Base-by-base conservation (phyloP, 2,888 invertebrate species). In the Cryptus armator region DNA sequence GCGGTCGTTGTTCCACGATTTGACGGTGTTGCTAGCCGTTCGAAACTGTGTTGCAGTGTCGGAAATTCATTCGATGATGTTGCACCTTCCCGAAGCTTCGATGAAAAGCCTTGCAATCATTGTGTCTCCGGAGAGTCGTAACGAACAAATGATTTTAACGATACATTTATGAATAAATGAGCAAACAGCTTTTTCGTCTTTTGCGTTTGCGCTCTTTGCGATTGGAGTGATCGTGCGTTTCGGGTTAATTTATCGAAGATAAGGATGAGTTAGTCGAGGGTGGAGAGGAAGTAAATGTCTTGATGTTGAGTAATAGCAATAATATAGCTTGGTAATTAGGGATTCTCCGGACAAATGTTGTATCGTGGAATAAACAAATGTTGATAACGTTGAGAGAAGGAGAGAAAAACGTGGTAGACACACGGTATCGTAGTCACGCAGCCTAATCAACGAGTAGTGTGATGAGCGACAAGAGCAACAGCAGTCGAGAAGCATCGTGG, bases 381-480 rank as follows among this genome's bases (percentile, higher is more conserved):
- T 80, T 86, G 86, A 87, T 86, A 84, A 86, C 68, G 84, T 53
- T 56, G 67, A 16, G 53, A 56, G 53, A 37, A n/a, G 24, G 9
- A 62, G 16, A 9, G 14, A 66, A 64, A 37, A 83, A 76, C 59
- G 24, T 62, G 75, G 66, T 56, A 66, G 72, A 84, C 72, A 59
- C 56, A 59, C 64, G 82, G 79, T 79, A 71, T 71, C 64, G 64
- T n/a, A 80, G 85, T 87, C 87, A 87, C 85, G 87, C 86, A 83
- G 86, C 44, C 85, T 90, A 90, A 91, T 90, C 89, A 88, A 78
- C 77, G 74, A 77, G 83, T 70, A 87, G 85, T 86, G 64, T 83
- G 64, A 72, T 81, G 76, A 82, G 84, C 66, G 80, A 72, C 59
- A 78, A 68, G 64, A 71, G 76, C 59, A 77, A 59, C 53, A 74